Percentiles rank a stretch among this genome's conserved stretches.
These are phyloP conservation scores for Gephyroberyx darwinii DNA, from an alignment of 2,797 vertebrate species.

Conservation along the genomic window DNA sequence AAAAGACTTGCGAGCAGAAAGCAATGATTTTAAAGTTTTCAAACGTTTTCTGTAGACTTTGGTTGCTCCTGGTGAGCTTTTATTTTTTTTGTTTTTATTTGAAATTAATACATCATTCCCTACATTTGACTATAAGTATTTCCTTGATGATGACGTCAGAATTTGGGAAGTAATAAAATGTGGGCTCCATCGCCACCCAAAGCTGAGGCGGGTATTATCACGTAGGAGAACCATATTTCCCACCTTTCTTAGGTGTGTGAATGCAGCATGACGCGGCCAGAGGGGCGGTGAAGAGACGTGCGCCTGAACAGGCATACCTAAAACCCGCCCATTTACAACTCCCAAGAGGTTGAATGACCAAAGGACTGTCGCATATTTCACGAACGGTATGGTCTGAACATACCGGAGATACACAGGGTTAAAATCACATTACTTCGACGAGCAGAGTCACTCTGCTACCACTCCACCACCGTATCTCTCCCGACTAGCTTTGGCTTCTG, in stretches of 20 bases:
- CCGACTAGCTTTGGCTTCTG: too few relatives aligned
- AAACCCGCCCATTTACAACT: constrained; percentile 41
- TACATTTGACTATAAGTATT: too few relatives aligned
- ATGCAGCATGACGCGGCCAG: constrained; percentile 47
- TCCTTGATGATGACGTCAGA: too few relatives aligned
- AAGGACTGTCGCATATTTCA: neutral
- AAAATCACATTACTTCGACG: neutral
- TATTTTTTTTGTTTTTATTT: too few relatives aligned
- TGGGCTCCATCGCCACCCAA: too few relatives aligned
- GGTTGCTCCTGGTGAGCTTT: too few relatives aligned
- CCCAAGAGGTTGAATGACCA: constrained; percentile 8
- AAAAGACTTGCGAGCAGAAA: too few relatives aligned
- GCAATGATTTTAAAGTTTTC: too few relatives aligned
- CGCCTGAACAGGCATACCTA: constrained; percentile 27
- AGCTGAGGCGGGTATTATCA: too few relatives aligned
- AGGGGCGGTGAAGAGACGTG: constrained; percentile 22
- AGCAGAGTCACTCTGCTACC: neutral
- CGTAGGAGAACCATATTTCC: neutral
- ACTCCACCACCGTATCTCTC: neutral
- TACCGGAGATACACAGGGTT: rapidly evolving
- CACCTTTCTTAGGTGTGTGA: constrained; percentile 14
- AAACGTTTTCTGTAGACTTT: too few relatives aligned
- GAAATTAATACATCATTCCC: too few relatives aligned
- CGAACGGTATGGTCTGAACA: neutral
- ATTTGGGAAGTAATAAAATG: too few relatives aligned